Percentiles rank a stretch among this genome's conserved stretches.
Conservation (phyloP, 2,797 vertebrate species). For the Glyptemys insculpta region DNA sequence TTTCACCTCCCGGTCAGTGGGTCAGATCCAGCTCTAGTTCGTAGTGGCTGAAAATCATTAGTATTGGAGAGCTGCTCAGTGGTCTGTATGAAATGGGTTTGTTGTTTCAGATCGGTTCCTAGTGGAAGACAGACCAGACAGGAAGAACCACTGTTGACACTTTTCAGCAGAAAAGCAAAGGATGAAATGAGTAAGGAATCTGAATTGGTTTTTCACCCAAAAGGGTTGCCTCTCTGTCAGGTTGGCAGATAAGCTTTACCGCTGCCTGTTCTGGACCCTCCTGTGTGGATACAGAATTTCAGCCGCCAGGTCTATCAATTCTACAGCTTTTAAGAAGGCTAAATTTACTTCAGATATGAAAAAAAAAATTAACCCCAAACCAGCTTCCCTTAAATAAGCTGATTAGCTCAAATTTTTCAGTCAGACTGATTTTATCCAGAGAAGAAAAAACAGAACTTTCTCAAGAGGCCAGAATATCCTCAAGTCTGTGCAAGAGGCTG, state of each 20-base stretch:
- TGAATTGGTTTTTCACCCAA: not conserved
- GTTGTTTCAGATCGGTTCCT: not conserved
- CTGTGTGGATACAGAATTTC: constrained; percentile 8
- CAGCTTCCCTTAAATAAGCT: not conserved
- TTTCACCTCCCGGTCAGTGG: constrained; percentile 50
- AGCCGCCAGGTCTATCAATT: not conserved
- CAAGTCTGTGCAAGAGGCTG: not conserved
- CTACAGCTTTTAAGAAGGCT: not conserved
- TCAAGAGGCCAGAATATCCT: not conserved
- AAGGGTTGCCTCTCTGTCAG: constrained; percentile 35
- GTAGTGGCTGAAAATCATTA: constrained; percentile 37
- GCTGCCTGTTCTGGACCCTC: not conserved
- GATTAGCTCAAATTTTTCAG: not conserved
- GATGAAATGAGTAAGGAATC: constrained; percentile 33
- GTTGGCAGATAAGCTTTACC: constrained; percentile 2
- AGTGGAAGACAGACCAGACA: not conserved
- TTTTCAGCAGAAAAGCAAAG: constrained; percentile 32
- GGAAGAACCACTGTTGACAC: not conserved
- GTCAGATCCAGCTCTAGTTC: constrained; percentile 38
- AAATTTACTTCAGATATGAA: constrained; percentile 21
- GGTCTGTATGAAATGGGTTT: constrained; percentile 12
- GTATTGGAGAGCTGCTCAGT: not conserved
- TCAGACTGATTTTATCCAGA: not conserved
- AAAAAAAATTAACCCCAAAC: not conserved
- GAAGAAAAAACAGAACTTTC: not conserved